Evolutionary conservation across 2,797 vertebrate species (phyloP).

Genomic region (Fundulus diaphanus): DNA sequence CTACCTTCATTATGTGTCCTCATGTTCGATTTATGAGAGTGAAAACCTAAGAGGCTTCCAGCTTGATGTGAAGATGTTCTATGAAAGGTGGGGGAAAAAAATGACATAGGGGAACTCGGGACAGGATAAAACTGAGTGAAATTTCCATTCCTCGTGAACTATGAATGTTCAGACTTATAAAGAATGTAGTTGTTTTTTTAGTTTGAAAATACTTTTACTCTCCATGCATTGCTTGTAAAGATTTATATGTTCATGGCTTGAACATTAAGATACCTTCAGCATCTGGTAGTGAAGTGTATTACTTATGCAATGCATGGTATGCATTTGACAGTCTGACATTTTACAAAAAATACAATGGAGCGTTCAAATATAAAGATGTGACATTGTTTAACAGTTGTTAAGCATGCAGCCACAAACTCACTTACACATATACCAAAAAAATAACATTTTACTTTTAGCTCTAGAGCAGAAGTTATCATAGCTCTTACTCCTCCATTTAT

Average conservation of each 20-base stretch:
- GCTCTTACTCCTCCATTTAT: background rate
- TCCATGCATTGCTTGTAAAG: background rate
- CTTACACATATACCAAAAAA: background rate
- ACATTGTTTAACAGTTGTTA: background rate
- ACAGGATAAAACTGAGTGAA: background rate
- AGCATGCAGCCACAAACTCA: background rate
- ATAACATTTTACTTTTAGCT: background rate
- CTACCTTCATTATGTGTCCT: constrained; percentile 54
- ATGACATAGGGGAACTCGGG: background rate
- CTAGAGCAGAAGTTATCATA: background rate
- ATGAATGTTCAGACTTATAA: background rate
- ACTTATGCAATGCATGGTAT: background rate
- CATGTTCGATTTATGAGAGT: constrained; percentile 49
- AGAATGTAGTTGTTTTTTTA: background rate
- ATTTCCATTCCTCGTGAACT: background rate
- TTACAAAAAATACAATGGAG: background rate
- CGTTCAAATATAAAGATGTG: background rate
- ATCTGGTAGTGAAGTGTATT: background rate
- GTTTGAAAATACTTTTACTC: background rate
- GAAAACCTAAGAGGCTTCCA: constrained; percentile 32
- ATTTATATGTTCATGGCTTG: background rate
- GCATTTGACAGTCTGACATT: background rate
- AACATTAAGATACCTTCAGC: background rate
- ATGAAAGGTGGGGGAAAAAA: constrained; percentile 2
- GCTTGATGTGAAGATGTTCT: constrained; percentile 4